A percentile compares a stretch with the other conserved stretches of the same genome.
These are phyloP conservation scores for Aphrophora alni DNA, from an alignment of 2,888 invertebrate species.

Conservation along the genomic window DNA sequence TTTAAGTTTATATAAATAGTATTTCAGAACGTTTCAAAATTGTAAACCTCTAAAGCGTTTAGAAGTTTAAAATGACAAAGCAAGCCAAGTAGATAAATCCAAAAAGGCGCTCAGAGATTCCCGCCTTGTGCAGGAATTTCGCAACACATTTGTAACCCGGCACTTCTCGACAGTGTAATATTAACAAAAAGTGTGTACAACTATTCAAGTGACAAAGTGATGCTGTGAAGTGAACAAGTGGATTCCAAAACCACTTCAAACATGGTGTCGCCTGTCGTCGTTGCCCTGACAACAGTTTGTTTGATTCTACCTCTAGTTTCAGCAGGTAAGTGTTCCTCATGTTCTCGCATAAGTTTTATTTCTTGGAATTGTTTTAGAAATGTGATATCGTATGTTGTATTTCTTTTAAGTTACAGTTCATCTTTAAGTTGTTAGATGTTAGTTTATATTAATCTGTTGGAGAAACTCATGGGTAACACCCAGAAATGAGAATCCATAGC, in stretches of 20 bases:
- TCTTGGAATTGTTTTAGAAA: too few relatives aligned
- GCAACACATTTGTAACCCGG: conserved; percentile 7
- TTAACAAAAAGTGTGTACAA: conserved; percentile 5
- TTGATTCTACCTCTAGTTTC: not conserved
- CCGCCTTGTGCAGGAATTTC: not conserved
- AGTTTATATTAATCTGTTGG: too few relatives aligned
- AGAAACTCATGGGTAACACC: too few relatives aligned
- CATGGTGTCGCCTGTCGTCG: not conserved
- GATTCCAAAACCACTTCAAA: conserved; percentile 6
- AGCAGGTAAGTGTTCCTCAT: not conserved
- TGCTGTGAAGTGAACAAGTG: conserved; percentile 3
- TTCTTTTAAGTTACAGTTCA: too few relatives aligned
- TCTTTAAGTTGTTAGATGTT: too few relatives aligned
- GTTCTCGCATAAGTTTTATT: too few relatives aligned
- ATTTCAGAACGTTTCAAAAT: not conserved
- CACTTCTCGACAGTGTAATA: not conserved
- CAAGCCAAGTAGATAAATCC: not conserved
- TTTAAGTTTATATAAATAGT: too few relatives aligned
- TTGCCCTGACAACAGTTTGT: not conserved
- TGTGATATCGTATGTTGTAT: too few relatives aligned
- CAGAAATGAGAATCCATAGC: too few relatives aligned
- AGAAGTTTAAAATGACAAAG: not conserved
- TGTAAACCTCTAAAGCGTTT: not conserved
- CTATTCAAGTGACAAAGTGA: not conserved
- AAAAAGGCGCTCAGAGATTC: not conserved